A percentile compares a stretch with the other conserved stretches of the same genome.
phyloP scores from a whole-genome alignment of 2,113 vertebrate species.

The Cariama cristata region DNA sequence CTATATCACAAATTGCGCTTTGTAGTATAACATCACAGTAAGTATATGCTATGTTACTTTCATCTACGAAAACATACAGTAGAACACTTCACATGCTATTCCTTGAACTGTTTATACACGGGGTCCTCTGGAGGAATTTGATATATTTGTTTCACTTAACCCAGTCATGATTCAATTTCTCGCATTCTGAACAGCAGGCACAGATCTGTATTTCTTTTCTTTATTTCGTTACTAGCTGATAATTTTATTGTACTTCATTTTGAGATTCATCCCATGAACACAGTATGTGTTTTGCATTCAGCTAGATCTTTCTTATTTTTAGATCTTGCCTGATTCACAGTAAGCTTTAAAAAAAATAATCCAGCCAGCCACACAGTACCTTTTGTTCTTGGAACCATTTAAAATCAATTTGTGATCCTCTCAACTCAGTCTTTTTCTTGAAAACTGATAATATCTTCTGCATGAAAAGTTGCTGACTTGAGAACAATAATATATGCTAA shows the following conservation, averaged over 20 bases:
- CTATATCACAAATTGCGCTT: background rate
- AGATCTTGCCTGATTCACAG: constrained; percentile 31
- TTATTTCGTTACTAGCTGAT: constrained; percentile 75
- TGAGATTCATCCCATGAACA: constrained; percentile 66
- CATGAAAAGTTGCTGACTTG: constrained; percentile 41
- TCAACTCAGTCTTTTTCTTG: background rate
- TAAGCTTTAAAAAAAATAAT: background rate
- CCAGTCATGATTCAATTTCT: constrained; percentile 69
- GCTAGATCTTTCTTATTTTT: constrained; percentile 22
- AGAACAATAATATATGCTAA: background rate
- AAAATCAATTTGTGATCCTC: constrained; percentile 24
- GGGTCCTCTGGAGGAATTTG: constrained; percentile 4
- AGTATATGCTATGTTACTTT: background rate
- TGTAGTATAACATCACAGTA: background rate
- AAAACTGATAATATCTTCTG: constrained; percentile 15
- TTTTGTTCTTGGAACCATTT: constrained; percentile 45
- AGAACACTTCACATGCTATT: background rate
- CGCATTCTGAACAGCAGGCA: constrained; percentile 51
- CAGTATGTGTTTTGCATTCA: constrained; percentile 40
- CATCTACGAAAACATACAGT: background rate
- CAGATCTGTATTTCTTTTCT: constrained; percentile 59
- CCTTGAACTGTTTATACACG: constrained; percentile 36
- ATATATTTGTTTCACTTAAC: constrained; percentile 60
- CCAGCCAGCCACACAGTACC: background rate
- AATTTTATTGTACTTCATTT: constrained; percentile 72